Evolutionary conservation across 2,888 invertebrate species (phyloP).

Genomic region (Drosophila antonietae): DNA sequence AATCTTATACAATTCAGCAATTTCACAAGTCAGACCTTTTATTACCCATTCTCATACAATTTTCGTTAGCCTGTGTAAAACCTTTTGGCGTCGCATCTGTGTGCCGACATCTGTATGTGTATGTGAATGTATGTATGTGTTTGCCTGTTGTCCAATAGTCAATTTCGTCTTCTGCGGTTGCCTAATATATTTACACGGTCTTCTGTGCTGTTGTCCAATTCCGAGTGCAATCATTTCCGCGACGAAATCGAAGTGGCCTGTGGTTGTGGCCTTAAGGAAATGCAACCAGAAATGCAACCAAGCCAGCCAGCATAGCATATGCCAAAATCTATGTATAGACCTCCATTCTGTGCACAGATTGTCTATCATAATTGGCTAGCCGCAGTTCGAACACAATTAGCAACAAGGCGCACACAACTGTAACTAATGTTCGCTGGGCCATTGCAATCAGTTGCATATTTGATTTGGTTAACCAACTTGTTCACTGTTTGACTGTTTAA

Average conservation of each 20-base stretch:
- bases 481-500: background rate
- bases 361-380: slow-evolving; percentile 8
- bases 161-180: slow-evolving; percentile 39
- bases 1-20: background rate
- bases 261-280: slow-evolving; percentile 35
- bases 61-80: background rate
- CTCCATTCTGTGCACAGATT: background rate
- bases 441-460: slow-evolving; percentile 17
- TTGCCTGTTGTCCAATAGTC: background rate
- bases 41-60: background rate
- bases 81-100: background rate
- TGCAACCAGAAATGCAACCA: slow-evolving; percentile 12
- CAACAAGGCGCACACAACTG: slow-evolving; percentile 7
- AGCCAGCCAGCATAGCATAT: slow-evolving; percentile 1
- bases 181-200: slow-evolving; percentile 30
- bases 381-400: background rate
- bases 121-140: background rate
- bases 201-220: background rate
- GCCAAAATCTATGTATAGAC: background rate
- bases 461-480: slow-evolving; percentile 15
- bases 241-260: slow-evolving; percentile 25
- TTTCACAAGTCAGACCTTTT: too few species aligned
- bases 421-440: slow-evolving; percentile 3
- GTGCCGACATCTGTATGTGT: background rate
- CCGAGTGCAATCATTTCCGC: slow-evolving; percentile 34